These are phyloP conservation scores for Escarpia spicata DNA, from an alignment of 2,888 invertebrate genomes.

Conservation along the genomic window DNA sequence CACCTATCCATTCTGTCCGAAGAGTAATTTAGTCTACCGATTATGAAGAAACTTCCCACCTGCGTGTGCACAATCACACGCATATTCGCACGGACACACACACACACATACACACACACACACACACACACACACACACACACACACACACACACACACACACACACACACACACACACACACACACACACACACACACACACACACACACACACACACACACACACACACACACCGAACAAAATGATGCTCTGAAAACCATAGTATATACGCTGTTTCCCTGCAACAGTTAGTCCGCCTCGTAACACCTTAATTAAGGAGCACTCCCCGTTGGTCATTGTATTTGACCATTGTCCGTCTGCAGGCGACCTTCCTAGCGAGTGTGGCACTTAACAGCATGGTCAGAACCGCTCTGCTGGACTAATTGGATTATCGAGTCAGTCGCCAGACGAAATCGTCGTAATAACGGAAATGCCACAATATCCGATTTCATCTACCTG, in stretches of 20 bases:
- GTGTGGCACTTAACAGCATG: background rate
- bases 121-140: background rate
- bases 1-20: no score
- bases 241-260: no score
- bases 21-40: no score
- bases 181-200: background rate
- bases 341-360: background rate
- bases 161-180: background rate
- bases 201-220: background rate
- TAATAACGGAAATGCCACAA: conserved; percentile 9
- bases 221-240: no score
- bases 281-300: background rate
- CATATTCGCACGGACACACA: background rate
- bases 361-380: background rate
- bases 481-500: background rate
- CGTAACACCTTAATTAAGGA: background rate
- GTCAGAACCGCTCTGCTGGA: background rate
- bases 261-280: background rate
- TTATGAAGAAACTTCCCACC: no score
- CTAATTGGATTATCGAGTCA: background rate
- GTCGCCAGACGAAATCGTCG: background rate
- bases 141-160: background rate
- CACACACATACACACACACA: background rate
- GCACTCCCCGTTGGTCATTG: background rate
- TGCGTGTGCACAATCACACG: background rate